phyloP scores from a whole-genome alignment of 1,140 invertebrate species.

The Macrocentrus cingulum region DNA sequence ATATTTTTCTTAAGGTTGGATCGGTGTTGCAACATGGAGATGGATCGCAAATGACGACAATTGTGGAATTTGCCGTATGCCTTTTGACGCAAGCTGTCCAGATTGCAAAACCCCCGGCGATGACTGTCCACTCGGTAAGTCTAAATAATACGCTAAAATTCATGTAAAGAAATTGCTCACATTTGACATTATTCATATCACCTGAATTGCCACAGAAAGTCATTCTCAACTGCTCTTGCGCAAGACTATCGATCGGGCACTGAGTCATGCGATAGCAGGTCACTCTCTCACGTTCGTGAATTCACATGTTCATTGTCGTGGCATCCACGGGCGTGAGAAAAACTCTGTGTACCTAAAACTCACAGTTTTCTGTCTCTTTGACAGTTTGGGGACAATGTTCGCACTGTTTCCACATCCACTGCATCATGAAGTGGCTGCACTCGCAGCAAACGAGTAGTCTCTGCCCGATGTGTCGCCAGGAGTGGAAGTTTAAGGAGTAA shows the following conservation, averaged over 20 bases:
- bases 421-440: constrained; percentile 99
- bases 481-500: constrained; percentile 96
- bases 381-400: constrained; percentile 97
- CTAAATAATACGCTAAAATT: background rate
- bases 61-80: constrained; percentile 98
- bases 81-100: constrained; percentile 97
- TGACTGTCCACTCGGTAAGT: constrained; percentile 87
- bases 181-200: no score
- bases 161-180: background rate
- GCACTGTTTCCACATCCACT: constrained; percentile 99
- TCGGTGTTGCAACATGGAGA: constrained; percentile 94
- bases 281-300: background rate
- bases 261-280: background rate
- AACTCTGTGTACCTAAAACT: background rate
- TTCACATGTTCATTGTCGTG: background rate
- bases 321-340: background rate
- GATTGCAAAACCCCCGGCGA: constrained; percentile 98
- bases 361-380: background rate
- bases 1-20: constrained; percentile 71
- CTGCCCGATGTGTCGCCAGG: constrained; percentile 98
- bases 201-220: no score
- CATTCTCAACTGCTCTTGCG: constrained; percentile 12
- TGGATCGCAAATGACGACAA: constrained; percentile 99
- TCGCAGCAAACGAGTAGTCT: constrained; percentile 93
- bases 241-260: constrained; percentile 12